Base-by-base conservation (phyloP, 2,888 invertebrate genomes). In the Drosophila aldrichi region DNA sequence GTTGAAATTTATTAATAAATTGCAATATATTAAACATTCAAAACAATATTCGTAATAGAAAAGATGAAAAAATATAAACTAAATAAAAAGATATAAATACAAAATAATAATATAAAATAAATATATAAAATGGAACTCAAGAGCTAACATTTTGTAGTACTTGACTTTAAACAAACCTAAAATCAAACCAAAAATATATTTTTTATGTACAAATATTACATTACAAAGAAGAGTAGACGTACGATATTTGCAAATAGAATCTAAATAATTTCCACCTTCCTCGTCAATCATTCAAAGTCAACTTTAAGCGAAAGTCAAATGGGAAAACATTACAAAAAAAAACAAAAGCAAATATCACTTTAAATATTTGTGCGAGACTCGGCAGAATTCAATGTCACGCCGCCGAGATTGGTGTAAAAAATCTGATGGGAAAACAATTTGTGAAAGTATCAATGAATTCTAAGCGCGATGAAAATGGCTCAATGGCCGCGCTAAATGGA, bases 391-490 rank as follows among this genome's bases (percentile, higher is more conserved):
- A 80, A 80, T 86, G 83, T 82, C 83, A 82, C 46, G 51, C 34
- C 46, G 51, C 14, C 18, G 22, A 57, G 54, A 65, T 76, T 60
- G 36, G 12, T 34, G 46, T 60, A 29, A 64, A 62, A 72, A 66
- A 59, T 51, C 54, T 46, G 63, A 34, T 69, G 56, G 62, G 49
- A 82, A 71, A 62, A 82, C 74, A 81, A 82, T 87, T 83, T 78
- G 70, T 58, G 66, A 87, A 84, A 79, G 79, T 81, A 87, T 84
- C 89, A 87, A 79, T 87, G 84, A 89, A 84, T 84, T 89, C 84
- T 89, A 84, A 84, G 70, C 85, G 72, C 77, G 62, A 70, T 66
- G 88, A 81, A 87, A 87, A 89, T 87, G 74, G 77, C 79, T 88
- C 72, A 81, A 83, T 84, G 63, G 70, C 68, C 57, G 22, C 76